A percentile compares a stretch with the other conserved stretches of the same genome.
phyloP scores from a whole-genome alignment of 1,140 invertebrate genomes.

The Ostrea edulis region DNA sequence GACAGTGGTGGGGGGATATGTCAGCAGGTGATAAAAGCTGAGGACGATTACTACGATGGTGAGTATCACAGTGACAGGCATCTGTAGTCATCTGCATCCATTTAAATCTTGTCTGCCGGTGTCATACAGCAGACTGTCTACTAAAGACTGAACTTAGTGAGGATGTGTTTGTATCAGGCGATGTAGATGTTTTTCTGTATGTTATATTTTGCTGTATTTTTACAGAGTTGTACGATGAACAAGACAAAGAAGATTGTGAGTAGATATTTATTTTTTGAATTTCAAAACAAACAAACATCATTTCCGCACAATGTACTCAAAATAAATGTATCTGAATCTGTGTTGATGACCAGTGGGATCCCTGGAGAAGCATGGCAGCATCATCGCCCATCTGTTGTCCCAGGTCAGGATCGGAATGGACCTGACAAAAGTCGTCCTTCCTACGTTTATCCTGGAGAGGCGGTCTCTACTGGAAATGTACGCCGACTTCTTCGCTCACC shows the following conservation, averaged over 20 bases:
- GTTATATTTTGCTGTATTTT: conserved; percentile 58
- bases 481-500: conserved; percentile 80
- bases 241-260: conserved; percentile 89
- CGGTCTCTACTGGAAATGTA: conserved; percentile 80
- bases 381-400: conserved; percentile 86
- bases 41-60: conserved; percentile 23
- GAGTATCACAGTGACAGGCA: not conserved
- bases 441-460: conserved; percentile 79
- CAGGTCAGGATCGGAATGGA: conserved; percentile 80
- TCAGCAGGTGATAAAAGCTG: conserved; percentile 16
- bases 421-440: conserved; percentile 79
- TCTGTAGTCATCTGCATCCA: too few species aligned
- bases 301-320: not conserved
- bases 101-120: not conserved
- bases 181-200: not conserved
- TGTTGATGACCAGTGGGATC: conserved; percentile 82
- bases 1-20: not conserved
- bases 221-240: conserved; percentile 91
- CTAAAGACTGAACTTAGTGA: too few species aligned
- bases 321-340: not conserved
- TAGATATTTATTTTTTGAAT: conserved; percentile 56
- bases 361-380: conserved; percentile 96
- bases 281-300: not conserved
- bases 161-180: not conserved
- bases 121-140: not conserved